Conservation (phyloP, 2,888 invertebrate genomes). For the Tachina lurida region DNA sequence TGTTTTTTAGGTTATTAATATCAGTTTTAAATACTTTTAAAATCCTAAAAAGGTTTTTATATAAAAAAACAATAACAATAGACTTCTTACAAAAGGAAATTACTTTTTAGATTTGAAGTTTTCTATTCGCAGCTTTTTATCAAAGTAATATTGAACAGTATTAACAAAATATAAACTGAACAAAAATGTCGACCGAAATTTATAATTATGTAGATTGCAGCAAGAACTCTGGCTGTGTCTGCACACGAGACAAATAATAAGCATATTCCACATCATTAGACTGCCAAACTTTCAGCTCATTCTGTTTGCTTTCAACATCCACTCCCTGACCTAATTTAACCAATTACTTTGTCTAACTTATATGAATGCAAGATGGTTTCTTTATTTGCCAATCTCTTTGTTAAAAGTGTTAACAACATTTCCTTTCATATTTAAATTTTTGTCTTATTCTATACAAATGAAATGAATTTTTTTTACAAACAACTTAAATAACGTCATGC, state of each 20-base stretch:
- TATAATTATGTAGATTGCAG: too few species aligned
- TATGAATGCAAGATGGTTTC: background rate
- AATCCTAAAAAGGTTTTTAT: background rate
- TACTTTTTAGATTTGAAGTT: too few species aligned
- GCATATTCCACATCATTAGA: too few species aligned
- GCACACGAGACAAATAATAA: too few species aligned
- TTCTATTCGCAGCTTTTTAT: too few species aligned
- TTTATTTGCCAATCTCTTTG: constrained; percentile 15
- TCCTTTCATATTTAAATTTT: constrained; percentile 42
- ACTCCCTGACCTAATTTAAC: constrained; percentile 38
- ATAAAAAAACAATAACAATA: background rate
- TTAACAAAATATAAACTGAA: too few species aligned
- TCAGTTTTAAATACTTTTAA: background rate
- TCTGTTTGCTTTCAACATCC: background rate
- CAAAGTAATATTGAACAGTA: too few species aligned
- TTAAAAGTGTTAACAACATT: constrained; percentile 26
- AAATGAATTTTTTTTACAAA: background rate
- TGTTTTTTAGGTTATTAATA: too few species aligned
- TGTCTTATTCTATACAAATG: constrained; percentile 37
- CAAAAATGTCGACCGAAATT: too few species aligned
- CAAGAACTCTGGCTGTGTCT: too few species aligned
- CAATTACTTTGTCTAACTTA: constrained; percentile 19
- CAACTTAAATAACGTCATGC: constrained; percentile 53
- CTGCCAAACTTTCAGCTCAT: background rate
- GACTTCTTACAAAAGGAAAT: too few species aligned